Base-by-base conservation (phyloP, 2,113 vertebrate species). In the Nycticryphes semicollaris region DNA sequence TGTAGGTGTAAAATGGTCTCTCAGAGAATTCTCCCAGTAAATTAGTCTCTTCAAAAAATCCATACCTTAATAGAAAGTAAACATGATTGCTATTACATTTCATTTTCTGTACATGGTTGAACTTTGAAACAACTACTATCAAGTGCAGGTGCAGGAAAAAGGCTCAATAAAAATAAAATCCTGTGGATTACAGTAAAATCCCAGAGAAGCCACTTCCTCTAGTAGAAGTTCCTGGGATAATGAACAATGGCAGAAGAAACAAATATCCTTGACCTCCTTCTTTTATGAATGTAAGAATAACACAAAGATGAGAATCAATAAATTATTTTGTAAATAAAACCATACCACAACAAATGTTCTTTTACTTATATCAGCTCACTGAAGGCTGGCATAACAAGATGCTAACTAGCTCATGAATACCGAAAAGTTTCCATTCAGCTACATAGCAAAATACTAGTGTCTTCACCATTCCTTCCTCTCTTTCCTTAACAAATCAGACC, bases 101-200 rank as follows among this genome's bases (percentile, higher is more conserved):
- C 66, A 68, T 88, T 92, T 96, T 96, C 84, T 79, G 90, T 94
- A 84, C 45, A 92, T 59, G 78, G 79, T 27, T 97, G 94, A 96
- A 95, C 87, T 83, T 88, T 96, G 95, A 95, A 96, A 93, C 70
- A 96, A 91, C 50, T 89, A 80, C 64, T 91, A 76, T 53, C 76
- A 84, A 91, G 33, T 83, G 68, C 25, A 89, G 28, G 24, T 93
- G 51, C 30, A 93, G 63, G 67, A 92, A 91, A 96, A 85, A 70
- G 62, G 51, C 70, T 95, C 96, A 98, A 96, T 96, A 96, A 97
- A 97, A 97, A 92, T 30, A 70, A 96, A 97, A 96, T 95, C 92
- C 80, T 69, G 16, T 79, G 92, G 94, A 95, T 97, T 97, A 96
- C 80, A 80, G 77, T 57, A 86, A 93, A 93, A 90, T 94, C 93